Conservation (phyloP, 1,140 invertebrate genomes). For the Macrobrachium rosenbergii region DNA sequence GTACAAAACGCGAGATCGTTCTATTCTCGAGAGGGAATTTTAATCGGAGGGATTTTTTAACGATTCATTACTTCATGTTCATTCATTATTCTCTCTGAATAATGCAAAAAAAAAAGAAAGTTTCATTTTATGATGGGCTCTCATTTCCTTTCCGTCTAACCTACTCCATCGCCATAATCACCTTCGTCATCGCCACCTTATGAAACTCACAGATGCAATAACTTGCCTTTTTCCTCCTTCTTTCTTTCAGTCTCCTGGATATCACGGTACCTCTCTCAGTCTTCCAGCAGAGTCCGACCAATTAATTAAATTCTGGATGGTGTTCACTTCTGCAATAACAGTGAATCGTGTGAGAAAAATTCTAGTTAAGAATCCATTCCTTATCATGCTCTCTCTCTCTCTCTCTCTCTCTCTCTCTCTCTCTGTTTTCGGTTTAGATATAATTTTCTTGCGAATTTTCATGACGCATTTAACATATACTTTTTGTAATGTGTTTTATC, state of each 20-base stretch:
- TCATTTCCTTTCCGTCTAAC: constrained; percentile 15
- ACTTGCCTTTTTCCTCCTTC: constrained; percentile 37
- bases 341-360: constrained; percentile 50
- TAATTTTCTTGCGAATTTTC: no score
- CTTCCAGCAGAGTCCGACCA: constrained; percentile 22
- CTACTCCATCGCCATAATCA: constrained; percentile 16
- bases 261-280: constrained; percentile 15
- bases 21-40: no score
- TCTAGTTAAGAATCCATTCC: constrained; percentile 11
- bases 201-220: constrained; percentile 33
- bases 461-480: no score
- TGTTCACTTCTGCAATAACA: constrained; percentile 44
- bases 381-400: constrained; percentile 21
- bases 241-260: not conserved
- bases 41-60: no score
- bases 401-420: constrained; percentile 7
- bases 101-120: constrained; percentile 3
- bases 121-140: constrained; percentile 21
- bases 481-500: no score
- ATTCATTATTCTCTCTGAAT: no score
- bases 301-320: constrained; percentile 50
- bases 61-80: no score
- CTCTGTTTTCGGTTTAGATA: not conserved
- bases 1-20: constrained; percentile 13
- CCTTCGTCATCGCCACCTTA: constrained; percentile 34